Evolutionary conservation across 1,140 invertebrate species (phyloP), one percentile per base, ranked within the genome.

Genomic region (Drosophila azteca): DNA sequence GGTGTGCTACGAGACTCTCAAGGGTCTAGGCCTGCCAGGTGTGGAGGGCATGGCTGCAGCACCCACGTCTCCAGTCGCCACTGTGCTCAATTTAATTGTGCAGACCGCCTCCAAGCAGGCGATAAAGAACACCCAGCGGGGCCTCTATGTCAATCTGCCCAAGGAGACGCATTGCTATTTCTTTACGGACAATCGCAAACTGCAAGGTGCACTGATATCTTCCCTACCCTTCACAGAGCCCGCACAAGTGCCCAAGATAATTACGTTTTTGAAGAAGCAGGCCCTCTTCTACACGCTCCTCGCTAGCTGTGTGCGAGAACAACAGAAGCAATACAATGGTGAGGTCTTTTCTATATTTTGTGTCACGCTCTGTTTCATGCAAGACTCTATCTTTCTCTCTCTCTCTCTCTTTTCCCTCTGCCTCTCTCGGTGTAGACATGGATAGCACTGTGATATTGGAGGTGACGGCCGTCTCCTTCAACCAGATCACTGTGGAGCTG

Each of bases 111-210:
- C 89, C 0, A 79, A 76, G 13, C 77, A 90, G 17, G 58, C 70
- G 5, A 71, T 90, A 6, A 82, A 57, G 26, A 82, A 67, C 29
- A 72, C 77, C 1, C 76, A 90, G 51, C 90, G 84, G 29, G 91
- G 91, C 0, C 53, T 92, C 0, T 94, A 93, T 61, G 93, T 98
- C 94, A 96, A 95, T 50, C 93, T 99, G 26, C 97, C 97, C 0
- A 97, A 98, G 89, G 97, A 99, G 87, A 95, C 95, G 39, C 98
- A 99, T 90, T 97, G 97, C 89, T 99, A 98, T 90, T 97, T 97
- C 91, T 94, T 99, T 92, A 98, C 96, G 3, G 96, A 97, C 87
- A 95, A 94, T 64, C 94, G 94, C 71, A 94, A 94, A 11, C 93
- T 98, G 92, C 94, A 82, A 51, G 97, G 96, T 3, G 95, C 96